Percentiles rank a stretch among this genome's conserved stretches.
These are phyloP conservation scores for Prorops nasuta DNA, from an alignment of 1,140 invertebrate genomes.

Conservation along the genomic window DNA sequence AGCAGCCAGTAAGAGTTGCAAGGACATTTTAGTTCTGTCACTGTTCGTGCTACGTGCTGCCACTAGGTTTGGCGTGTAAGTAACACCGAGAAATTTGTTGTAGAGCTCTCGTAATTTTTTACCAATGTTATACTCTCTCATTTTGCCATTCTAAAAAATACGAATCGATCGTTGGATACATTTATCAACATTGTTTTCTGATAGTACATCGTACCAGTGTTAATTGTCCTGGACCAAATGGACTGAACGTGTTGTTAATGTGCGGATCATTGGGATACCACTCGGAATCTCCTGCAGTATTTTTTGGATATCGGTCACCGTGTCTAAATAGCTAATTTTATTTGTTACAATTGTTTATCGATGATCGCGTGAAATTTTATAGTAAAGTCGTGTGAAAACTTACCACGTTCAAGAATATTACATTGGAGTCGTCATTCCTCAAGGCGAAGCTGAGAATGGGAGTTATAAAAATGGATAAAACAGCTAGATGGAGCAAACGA, in stretches of 20 bases:
- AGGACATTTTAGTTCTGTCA: slow-evolving; percentile 62
- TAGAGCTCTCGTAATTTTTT: slow-evolving; percentile 47
- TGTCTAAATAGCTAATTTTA: slow-evolving; percentile 28
- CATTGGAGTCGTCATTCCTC: neutral
- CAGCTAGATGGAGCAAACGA: too few relatives aligned
- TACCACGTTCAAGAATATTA: neutral
- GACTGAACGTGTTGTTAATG: slow-evolving; percentile 27
- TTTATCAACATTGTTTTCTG: neutral
- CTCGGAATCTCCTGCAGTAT: slow-evolving; percentile 13
- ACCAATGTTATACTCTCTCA: slow-evolving; percentile 46
- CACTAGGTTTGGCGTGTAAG: slow-evolving; percentile 51
- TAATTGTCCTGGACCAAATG: slow-evolving; percentile 28
- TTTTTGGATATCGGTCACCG: slow-evolving; percentile 19
- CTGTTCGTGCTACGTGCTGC: slow-evolving; percentile 52
- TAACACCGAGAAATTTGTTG: slow-evolving; percentile 41
- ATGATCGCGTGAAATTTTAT: neutral
- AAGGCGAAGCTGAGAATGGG: too few relatives aligned
- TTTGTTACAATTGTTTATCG: neutral
- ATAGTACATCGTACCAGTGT: slow-evolving; percentile 32
- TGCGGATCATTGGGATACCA: slow-evolving; percentile 34
- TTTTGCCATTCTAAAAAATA: slow-evolving; percentile 51
- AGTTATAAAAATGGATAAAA: too few relatives aligned
- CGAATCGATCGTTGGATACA: neutral
- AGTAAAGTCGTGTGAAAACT: neutral
- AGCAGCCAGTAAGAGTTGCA: slow-evolving; percentile 54